A percentile compares a stretch with the other conserved stretches of the same genome.
Evolutionary conservation across 92 coral and sea anemone genomes (phyloP).

Genomic region (Meandrina meandrites): DNA sequence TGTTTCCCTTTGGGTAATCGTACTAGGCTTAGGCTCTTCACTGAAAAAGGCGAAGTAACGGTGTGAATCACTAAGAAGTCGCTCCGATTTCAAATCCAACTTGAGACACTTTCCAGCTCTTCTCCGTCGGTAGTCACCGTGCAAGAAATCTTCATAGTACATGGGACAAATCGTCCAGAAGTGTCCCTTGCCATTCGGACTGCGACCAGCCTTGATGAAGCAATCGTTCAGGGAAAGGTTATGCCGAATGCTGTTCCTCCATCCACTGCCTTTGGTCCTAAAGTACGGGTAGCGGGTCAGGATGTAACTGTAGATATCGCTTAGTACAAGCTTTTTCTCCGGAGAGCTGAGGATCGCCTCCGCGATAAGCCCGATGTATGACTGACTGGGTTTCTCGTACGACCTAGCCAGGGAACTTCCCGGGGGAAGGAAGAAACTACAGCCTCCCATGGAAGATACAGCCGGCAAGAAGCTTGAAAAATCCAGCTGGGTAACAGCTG

Average conservation of each 20-base stretch:
- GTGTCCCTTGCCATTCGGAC: constrained; percentile 97
- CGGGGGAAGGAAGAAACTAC: constrained; percentile 35
- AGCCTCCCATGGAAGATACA: constrained; percentile 46
- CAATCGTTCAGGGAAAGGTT: constrained; percentile 93
- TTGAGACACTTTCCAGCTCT: constrained; percentile 42
- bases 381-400: constrained; percentile 89
- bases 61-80: constrained; percentile 36
- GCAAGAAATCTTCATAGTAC: constrained; percentile 84
- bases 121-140: constrained; percentile 79
- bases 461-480: constrained; percentile 48
- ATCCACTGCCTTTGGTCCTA: constrained; percentile 96
- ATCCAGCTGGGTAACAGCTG: constrained; percentile 30
- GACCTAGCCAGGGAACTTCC: constrained; percentile 48
- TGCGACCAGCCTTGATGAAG: constrained; percentile 93
- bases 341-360: constrained; percentile 95
- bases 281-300: constrained; percentile 91
- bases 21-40: constrained; percentile 25
- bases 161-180: constrained; percentile 89
- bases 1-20: constrained; percentile 22
- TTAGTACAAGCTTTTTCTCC: constrained; percentile 88
- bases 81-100: constrained; percentile 44
- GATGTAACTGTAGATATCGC: constrained; percentile 90
- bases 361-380: constrained; percentile 91
- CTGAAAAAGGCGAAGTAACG: constrained; percentile 45
- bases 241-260: constrained; percentile 97